Evolutionary conservation across 2,797 vertebrate genomes (phyloP), one percentile per base, ranked within the genome.

Genomic region (Sebastiscus tertius): DNA sequence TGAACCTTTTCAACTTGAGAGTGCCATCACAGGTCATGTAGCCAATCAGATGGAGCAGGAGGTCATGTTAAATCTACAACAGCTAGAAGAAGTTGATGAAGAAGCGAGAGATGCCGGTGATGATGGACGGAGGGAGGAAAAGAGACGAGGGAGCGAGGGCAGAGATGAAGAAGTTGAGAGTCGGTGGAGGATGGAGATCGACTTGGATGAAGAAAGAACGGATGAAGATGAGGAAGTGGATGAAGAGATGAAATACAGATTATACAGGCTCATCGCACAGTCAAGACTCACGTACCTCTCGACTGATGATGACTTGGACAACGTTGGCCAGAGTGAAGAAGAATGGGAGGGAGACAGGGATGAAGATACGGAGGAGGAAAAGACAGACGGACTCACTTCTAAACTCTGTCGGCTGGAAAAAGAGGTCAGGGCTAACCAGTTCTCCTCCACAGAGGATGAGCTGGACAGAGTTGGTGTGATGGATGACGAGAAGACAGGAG

Each of bases 391-490:
- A 56, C 87, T 94, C 3, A 68, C 77, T 31, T 84, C 60, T 20
- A 91, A 80, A 81, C 85, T 95, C 55, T 89, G 82, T 72, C 73
- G 64, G 61, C 80, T 94, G 52, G 92, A 93, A 59, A 87, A 83
- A 8, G 63, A 93, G 76, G 77, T 87, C 22, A 4, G 74, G 64
- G 88, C 89, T 4, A 82, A 81, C 22, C 86, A 92, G 74, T 91
- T 94, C 55, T 95, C 93, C 26, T 96, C 93, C 72, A 94, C 94
- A 0, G 94, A 95, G 74, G 94, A 95, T n/a, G 94, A 94, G 74
- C 74, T 93, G 75, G 94, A 94, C 84, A 83, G 85, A 77, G 29
- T 70, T 16, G 90, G 90, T 6, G 6, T 83, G 0, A 20, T 56
- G 31, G 76, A 80, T 26, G 84, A 84, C 2, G 82, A 76, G 54